These are phyloP conservation scores for Callinectes sapidus DNA, from an alignment of 2,888 invertebrate species.

Conservation along the genomic window DNA sequence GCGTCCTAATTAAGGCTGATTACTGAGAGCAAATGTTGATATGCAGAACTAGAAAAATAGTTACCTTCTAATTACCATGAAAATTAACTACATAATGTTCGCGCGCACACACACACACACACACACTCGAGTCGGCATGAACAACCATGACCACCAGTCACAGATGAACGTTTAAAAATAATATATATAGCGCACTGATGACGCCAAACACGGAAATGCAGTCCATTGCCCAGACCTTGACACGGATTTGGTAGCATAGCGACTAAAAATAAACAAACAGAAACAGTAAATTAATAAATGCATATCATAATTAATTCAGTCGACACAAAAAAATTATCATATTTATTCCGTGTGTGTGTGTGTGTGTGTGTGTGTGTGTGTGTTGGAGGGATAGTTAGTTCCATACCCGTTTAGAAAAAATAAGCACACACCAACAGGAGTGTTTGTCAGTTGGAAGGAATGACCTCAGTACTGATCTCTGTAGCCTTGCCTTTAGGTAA, in stretches of 20 bases:
- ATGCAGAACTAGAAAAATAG: background rate
- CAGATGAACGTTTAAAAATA: background rate
- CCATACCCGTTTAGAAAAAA: background rate
- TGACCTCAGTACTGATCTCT: background rate
- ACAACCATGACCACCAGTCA: background rate
- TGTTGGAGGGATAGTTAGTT: background rate
- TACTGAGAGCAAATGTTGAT: slow-evolving; percentile 24
- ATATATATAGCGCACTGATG: background rate
- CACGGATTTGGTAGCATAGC: background rate
- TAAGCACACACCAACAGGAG: background rate
- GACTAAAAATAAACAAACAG: background rate
- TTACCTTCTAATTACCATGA: slow-evolving; percentile 1
- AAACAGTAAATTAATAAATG: background rate
- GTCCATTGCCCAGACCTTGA: background rate
- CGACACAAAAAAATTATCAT: background rate
- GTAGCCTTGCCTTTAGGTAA: background rate
- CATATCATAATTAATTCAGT: background rate
- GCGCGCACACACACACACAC: background rate
- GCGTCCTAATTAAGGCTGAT: slow-evolving; percentile 17
- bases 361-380: slow-evolving; percentile 44
- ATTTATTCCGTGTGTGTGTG: slow-evolving; percentile 31
- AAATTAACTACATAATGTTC: background rate
- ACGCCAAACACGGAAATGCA: background rate
- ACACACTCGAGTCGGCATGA: background rate
- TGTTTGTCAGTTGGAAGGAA: background rate